Conservation (phyloP, 2,888 invertebrate species). For the Zelleria hepariella region DNA sequence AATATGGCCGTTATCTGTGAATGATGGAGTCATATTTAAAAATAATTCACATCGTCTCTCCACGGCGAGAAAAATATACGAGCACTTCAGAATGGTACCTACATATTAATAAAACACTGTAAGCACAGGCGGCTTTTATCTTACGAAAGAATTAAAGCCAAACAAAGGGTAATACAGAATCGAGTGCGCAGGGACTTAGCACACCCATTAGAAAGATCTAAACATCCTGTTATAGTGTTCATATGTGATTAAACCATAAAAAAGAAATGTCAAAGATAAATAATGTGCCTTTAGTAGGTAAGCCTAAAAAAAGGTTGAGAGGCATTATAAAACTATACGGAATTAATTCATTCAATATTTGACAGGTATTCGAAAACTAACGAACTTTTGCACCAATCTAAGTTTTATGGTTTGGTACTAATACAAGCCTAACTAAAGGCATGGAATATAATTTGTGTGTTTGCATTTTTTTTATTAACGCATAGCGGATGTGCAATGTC, state of each 20-base stretch:
- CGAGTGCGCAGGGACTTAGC: conserved; percentile 56
- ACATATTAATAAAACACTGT: conserved; percentile 21
- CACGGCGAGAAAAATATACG: conserved; percentile 45
- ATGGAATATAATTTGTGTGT: no score
- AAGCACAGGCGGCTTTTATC: not conserved
- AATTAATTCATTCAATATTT: no score
- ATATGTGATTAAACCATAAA: conserved; percentile 59
- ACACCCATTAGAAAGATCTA: conserved; percentile 45
- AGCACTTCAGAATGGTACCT: conserved; percentile 51
- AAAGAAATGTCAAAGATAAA: no score
- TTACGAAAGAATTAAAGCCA: conserved; percentile 10
- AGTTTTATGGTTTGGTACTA: no score
- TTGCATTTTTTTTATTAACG: no score
- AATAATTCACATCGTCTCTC: conserved; percentile 58
- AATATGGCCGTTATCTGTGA: conserved; percentile 56
- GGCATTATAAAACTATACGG: no score
- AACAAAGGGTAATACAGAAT: conserved; percentile 63
- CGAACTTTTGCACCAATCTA: no score
- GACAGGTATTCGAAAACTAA: no score
- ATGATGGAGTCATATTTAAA: conserved; percentile 66
- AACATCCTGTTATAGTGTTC: conserved; percentile 62
- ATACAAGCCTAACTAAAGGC: no score
- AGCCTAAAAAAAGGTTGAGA: no score
- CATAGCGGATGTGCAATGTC: no score
- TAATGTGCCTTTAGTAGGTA: no score